Percentiles rank a stretch among this genome's conserved stretches.
These are phyloP conservation scores for Planiliza haematocheilus DNA, from an alignment of 2,113 vertebrate genomes.

Conservation along the genomic window DNA sequence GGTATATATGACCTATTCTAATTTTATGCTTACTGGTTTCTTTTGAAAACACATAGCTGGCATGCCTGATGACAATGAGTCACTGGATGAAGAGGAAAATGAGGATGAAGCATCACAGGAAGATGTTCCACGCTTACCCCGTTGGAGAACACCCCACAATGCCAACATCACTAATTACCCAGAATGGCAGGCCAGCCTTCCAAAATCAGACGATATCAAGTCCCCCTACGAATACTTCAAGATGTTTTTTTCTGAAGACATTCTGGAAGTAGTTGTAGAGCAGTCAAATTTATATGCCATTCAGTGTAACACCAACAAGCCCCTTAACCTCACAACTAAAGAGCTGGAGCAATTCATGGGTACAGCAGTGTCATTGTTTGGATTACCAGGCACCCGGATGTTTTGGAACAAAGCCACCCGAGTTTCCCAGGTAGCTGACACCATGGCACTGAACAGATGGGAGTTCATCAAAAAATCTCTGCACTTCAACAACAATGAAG, in stretches of 20 bases:
- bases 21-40: no score
- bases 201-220: background rate
- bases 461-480: constrained; percentile 9
- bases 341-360: background rate
- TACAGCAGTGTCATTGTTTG: constrained; percentile 4
- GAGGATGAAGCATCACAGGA: background rate
- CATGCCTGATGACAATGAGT: no score
- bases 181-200: constrained; percentile 1
- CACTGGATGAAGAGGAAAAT: background rate
- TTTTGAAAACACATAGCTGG: no score
- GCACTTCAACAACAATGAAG: constrained; percentile 28
- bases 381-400: constrained; percentile 9
- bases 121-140: background rate
- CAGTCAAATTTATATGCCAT: constrained; percentile 9
- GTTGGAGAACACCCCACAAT: background rate
- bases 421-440: constrained; percentile 10
- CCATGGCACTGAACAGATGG: constrained; percentile 6
- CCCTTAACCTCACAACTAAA: background rate
- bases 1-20: no score
- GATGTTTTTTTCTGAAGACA: constrained; percentile 4
- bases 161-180: background rate
- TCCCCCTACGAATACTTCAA: background rate
- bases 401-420: constrained; percentile 13
- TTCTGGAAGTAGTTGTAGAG: background rate
- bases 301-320: background rate